Base-by-base conservation (phyloP, 1,140 invertebrate genomes). In the Ganaspis sp. region DNA sequence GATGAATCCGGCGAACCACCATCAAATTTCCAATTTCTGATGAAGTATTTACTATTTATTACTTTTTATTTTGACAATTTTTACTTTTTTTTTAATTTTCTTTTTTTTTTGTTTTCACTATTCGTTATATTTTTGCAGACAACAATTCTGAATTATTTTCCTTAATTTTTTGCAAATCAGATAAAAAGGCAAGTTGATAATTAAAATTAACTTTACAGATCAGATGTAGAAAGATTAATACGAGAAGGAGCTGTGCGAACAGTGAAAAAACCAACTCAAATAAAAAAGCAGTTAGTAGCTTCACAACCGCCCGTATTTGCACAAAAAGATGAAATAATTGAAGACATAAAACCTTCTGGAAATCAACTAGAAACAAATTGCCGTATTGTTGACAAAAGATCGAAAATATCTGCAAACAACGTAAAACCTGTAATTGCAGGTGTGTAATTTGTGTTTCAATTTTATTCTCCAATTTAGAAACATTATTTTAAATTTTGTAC, bases 211-310 rank as follows among this genome's bases (percentile, higher is more conserved):
- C 73, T 80, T 87, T 84, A 54, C 53, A 89, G 88, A 81, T 78
- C 88, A 11, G 90, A 91, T 53, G 90, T 91, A 0, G 90, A 91
- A 78, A 86, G 87, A 74, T 78, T 91, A 6, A 91, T 91, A 71
- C 88, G 88, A 9, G 88, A 91, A 85, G 90, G 90, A 34, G 90
- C 90, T n/a, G 89, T 91, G 6, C 83, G 86, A 80, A 91, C 89
- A 4, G 88, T 91, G 0, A 90, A 90, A 69, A 91, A 91, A 79
- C 89, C 90, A 49, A 79, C 84, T 1, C 86, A 87, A 42, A 84
- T 90, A 71, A 90, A 86, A 70, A 88, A 80, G 42, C 87, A 89
- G 23, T 53, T 88, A 8, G 45, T 88, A 1, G 83, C 85, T 9
- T 84, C 83, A 9, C 78, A 88, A 9, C 23, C 84, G 1, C 81